Evolutionary conservation across 2,888 invertebrate genomes (phyloP), one percentile per base, ranked within the genome.

Genomic region (Pegoplata infirma): DNA sequence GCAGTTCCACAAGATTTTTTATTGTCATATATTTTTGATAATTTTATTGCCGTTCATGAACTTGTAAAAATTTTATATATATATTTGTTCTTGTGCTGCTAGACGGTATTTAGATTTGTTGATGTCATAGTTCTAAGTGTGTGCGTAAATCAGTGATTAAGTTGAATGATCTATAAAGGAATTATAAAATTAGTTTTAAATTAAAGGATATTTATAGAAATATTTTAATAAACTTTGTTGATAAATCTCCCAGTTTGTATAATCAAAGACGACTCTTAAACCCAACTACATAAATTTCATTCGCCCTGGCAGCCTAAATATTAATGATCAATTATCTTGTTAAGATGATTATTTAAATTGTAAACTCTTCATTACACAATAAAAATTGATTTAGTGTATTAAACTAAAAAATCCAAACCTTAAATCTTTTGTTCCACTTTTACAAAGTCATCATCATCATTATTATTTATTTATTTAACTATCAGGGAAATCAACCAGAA

Each of bases 41-140:
- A 80, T 75, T 72, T 75, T 63, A 80, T 78, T 67, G 75, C 36
- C 72, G 80, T 72, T 80, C 77, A 77, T 80, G 80, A 80, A 78
- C 77, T 77, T 80, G 77, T 67, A 64, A 67, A 58, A 74, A 58
- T 66, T 61, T 68, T 76, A 19, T 17, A n/a, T n/a, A n/a, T n/a
- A n/a, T n/a, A n/a, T 19, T 47, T 19, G 6, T 10, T 47, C 7
- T 19, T 47, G 6, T 17, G 5, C 6, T 14, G 16, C 17, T 16
- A 14, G 36, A 58, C 36, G 4, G 25, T 14, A 10, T 25, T 21
- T n/a, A 23, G 25, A 23, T 14, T 53, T n/a, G 16, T 16, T 58
- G 7, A n/a, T 40, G 36, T 40, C 36, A 40, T 21, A 21, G 19
- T 2, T 36, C 7, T 14, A 16, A 56, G 32, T 25, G 6, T 49